A percentile compares a stretch with the other conserved stretches of the same genome.
phyloP scores from a whole-genome alignment of 2,797 vertebrate species.

The Spheniscus humboldti region DNA sequence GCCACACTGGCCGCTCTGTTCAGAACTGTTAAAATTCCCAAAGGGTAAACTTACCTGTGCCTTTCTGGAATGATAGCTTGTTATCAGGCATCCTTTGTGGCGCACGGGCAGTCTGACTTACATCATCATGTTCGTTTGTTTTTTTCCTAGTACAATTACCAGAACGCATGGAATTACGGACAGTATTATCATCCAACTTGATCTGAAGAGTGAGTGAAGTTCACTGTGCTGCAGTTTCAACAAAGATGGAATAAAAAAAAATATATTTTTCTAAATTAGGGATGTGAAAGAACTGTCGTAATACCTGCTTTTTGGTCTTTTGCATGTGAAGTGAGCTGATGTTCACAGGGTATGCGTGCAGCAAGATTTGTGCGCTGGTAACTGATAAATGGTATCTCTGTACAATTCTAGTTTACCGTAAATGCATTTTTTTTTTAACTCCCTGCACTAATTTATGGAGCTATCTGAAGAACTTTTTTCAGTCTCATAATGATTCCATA shows the following conservation, averaged over 20 bases:
- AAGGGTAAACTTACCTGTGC: neutral
- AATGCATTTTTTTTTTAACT: constrained; percentile 46
- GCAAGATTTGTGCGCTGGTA: constrained; percentile 60
- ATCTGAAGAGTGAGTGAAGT: constrained; percentile 46
- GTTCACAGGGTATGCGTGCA: constrained; percentile 58
- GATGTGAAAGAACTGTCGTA: constrained; percentile 69
- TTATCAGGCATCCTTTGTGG: no score
- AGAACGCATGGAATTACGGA: constrained; percentile 95
- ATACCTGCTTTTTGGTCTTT: constrained; percentile 67
- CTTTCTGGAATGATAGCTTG: rapidly evolving
- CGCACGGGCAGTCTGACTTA: neutral
- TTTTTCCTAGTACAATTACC: constrained; percentile 85
- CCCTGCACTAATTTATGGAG: constrained; percentile 71
- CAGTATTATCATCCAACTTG: constrained; percentile 98
- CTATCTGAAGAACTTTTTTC: constrained; percentile 33
- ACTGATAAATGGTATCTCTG: constrained; percentile 51
- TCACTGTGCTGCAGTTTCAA: constrained; percentile 41
- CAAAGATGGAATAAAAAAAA: constrained; percentile 25
- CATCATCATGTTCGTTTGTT: neutral
- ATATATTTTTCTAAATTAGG: constrained; percentile 69
- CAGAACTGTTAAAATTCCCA: no score
- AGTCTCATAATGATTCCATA: neutral
- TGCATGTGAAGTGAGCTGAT: constrained; percentile 58
- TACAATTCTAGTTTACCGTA: constrained; percentile 55
- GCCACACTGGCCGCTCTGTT: rapidly evolving